phyloP scores from a whole-genome alignment of 2,888 invertebrate species.

The Calliphora vomitoria region DNA sequence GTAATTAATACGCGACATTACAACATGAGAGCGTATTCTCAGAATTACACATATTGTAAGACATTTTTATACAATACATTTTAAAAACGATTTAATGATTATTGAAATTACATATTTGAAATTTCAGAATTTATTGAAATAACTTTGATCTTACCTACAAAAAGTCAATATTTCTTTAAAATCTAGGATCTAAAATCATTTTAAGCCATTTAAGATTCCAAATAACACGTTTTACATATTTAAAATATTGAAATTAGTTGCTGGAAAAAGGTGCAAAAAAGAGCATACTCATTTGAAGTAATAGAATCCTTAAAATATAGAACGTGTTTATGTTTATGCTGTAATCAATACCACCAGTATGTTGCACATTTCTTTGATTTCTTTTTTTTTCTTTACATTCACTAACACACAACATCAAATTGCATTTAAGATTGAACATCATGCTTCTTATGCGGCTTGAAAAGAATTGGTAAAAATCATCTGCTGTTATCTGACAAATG shows the following conservation, averaged over 20 bases:
- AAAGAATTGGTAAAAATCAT: slow-evolving; percentile 57
- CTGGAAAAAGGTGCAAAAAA: slow-evolving; percentile 68
- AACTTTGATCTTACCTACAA: slow-evolving; percentile 56
- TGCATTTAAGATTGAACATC: slow-evolving; percentile 40
- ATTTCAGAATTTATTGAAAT: neutral
- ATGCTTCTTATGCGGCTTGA: slow-evolving; percentile 17
- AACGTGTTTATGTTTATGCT: slow-evolving; percentile 72
- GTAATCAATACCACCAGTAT: slow-evolving; percentile 76
- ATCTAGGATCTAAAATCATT: neutral
- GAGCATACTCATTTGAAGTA: slow-evolving; percentile 63
- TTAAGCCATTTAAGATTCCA: slow-evolving; percentile 57
- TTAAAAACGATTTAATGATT: neutral
- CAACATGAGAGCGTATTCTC: slow-evolving; percentile 60
- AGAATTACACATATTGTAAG: slow-evolving; percentile 24
- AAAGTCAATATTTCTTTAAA: slow-evolving; percentile 52
- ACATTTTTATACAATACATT: neutral
- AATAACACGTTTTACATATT: slow-evolving; percentile 56
- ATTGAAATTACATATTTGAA: no score
- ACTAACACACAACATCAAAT: neutral
- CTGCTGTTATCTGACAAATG: slow-evolving; percentile 76
- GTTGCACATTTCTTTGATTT: slow-evolving; percentile 70
- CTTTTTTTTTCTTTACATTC: neutral
- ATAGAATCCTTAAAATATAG: slow-evolving; percentile 43
- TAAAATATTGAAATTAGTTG: slow-evolving; percentile 44
- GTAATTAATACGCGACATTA: slow-evolving; percentile 71